Evolutionary conservation across 1,140 invertebrate genomes (phyloP), one percentile per base, ranked within the genome.

Genomic region (Hyles vespertilio): DNA sequence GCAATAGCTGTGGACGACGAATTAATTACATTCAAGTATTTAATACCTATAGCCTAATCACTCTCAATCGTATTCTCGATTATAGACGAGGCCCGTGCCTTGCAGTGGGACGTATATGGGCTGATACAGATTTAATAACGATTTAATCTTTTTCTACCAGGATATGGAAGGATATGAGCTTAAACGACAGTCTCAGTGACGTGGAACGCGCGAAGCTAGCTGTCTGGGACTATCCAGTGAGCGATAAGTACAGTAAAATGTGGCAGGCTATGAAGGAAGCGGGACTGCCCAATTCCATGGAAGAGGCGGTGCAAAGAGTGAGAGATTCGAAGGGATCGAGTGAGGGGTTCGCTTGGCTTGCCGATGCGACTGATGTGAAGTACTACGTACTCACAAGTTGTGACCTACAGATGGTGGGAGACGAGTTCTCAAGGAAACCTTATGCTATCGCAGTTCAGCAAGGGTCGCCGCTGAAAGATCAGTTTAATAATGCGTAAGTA

Each of bases 221-320:
- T 0, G 98, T 99, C 0, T 99, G 98, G 98, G 98, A 99, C 83
- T 99, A 99, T 87, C 98, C 98, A 0, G 97, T 99, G 0, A 98
- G 96, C 70, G 98, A 99, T 83, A 99, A 98, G 74, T 99, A 98
- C 84, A 99, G 97, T 1, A 99, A 99, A 85, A 98, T 99, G 93
- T 98, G 97, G 94, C 95, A 98, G 80, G 96, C 96, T 0, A 99
- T 99, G 97, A 93, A 95, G 72, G 96, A 98, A 67, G 94, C 96
- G 0, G 92, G 90, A 0, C 91, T 99, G 22, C 98, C 98, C 0
- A 89, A 91, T 11, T 92, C 90, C 3, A 90, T 95, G 5, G 93
- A 96, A 0, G 94, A 95, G 56, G 98, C 97, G 0, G 77, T 99
- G 0, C 86, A 91, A 9, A 91, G 96, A 63, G 96, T 99, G 0